Evolutionary conservation across 2,797 vertebrate genomes (phyloP).

Genomic region (Gambusia yucatana): DNA sequence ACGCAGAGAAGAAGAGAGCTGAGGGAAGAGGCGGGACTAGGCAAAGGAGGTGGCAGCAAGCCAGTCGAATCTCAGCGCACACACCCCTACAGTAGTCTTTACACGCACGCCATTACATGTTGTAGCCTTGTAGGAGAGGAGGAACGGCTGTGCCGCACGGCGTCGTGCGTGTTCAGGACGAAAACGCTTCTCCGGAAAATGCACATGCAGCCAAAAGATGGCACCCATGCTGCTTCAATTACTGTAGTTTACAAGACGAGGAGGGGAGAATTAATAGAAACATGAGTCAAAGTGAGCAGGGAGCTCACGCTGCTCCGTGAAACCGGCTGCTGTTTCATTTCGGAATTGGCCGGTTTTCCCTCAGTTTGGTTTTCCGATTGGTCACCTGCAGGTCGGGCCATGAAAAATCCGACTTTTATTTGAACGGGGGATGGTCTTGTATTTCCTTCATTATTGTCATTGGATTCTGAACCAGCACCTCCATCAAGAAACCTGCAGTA

Average conservation of each 20-base stretch:
- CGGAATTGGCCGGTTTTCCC: background rate
- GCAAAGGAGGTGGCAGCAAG: slow-evolving; percentile 77
- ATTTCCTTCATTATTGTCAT: background rate
- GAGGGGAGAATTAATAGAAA: background rate
- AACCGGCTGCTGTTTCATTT: background rate
- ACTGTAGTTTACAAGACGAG: slow-evolving; percentile 15
- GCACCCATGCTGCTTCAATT: slow-evolving; percentile 34
- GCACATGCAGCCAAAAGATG: slow-evolving; percentile 50
- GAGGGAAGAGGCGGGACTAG: slow-evolving; percentile 69
- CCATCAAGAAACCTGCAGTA: background rate
- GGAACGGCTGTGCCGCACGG: slow-evolving; percentile 49
- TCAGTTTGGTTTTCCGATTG: background rate
- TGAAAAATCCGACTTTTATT: background rate
- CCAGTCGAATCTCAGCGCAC: slow-evolving; percentile 75
- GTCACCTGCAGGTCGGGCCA: background rate
- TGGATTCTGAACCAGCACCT: background rate
- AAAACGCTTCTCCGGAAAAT: slow-evolving; percentile 39
- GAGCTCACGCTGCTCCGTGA: background rate
- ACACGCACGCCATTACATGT: slow-evolving; percentile 1
- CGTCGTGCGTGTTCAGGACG: slow-evolving; percentile 41
- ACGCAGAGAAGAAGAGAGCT: slow-evolving; percentile 36
- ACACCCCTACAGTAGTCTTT: slow-evolving; percentile 27
- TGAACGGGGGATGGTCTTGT: background rate
- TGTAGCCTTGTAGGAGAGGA: slow-evolving; percentile 69
- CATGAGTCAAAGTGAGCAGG: background rate